Evolutionary conservation across 2,113 vertebrate genomes (phyloP), one percentile per base, ranked within the genome.

Genomic region (Aplodontia rufa): DNA sequence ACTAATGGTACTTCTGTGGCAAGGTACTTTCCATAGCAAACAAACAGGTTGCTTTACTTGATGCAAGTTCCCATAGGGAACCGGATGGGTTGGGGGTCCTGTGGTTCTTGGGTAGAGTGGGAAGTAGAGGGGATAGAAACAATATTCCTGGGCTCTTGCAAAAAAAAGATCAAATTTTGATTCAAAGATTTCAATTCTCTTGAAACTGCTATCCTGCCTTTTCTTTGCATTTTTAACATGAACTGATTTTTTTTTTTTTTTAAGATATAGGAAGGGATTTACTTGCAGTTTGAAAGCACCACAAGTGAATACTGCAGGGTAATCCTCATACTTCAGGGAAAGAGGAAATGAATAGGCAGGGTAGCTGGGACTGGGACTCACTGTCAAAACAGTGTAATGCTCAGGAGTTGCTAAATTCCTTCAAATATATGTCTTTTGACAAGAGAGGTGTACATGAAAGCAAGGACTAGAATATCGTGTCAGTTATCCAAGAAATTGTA

Each of bases 181-280:
- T 62, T 91, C 49, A n/a, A 13, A 45, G n/a, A 1, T 88, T 94
- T 94, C 42, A 72, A 47, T 86, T 87, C 17, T 5, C 14, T 16
- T 60, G 16, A 72, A 93, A 87, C 20, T 79, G 60, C 20, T 76
- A n/a, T n/a, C n/a, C n/a, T n/a, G 68, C 22, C 13, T 74, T 64
- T 86, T 49, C 64, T 95, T 90, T 82, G 40, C 45, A 93, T 95
- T 90, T 93, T 79, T 85, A 90, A 40, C 11, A 42, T 42, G 32
- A n/a, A n/a, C n/a, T 45, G 30, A 20, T 5, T 58, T 53, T 37
- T 60, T 49, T 28, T 75, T 30, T n/a, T n/a, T 87, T 79, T 40
- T 45, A 79, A 62, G 11, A 58, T 35, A 55, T 37, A 66, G 7
- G 28, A 53, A 71, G 49, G 47, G 32, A 68, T 91, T 78, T 93